These are phyloP conservation scores for Heliocidaris erythrogramma DNA, from an alignment of 35 echinoderm and acorn worm genomes.

Conservation along the genomic window DNA sequence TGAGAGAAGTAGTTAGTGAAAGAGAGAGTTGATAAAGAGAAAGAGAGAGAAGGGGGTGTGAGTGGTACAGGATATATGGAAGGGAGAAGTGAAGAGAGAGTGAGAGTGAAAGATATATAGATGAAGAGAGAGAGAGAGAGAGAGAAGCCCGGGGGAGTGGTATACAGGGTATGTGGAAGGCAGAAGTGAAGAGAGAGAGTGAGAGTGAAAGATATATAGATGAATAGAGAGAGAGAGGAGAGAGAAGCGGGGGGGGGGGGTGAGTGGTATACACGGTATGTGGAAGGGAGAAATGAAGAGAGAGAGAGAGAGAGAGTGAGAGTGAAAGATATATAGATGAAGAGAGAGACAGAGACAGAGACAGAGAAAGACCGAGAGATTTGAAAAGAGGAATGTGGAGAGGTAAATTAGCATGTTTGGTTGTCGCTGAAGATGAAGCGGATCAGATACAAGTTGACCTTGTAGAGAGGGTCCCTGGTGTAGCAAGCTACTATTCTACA, in stretches of 20 bases:
- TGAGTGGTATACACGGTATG: neutral
- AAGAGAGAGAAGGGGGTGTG: neutral
- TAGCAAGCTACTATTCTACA: conserved; percentile 17
- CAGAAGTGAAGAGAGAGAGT: neutral
- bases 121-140: neutral
- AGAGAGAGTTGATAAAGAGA: neutral
- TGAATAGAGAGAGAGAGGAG: neutral
- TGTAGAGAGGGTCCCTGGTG: neutral
- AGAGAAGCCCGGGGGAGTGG: no score
- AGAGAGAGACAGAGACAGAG: neutral
- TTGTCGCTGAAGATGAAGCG: conserved; percentile 26
- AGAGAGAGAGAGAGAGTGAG: neutral
- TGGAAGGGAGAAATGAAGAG: neutral
- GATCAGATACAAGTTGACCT: conserved; percentile 40
- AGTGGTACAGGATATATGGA: neutral
- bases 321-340: neutral
- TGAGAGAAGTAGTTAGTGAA: neutral
- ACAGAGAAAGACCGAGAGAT: neutral
- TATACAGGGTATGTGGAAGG: no score
- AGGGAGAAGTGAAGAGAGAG: neutral
- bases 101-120: neutral
- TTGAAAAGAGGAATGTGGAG: neutral
- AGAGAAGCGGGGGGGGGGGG: neutral
- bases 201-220: neutral
- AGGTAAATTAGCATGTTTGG: conserved; percentile 27